Base-by-base conservation (phyloP, 2,888 invertebrate species). In the Ennomos fuscantarius region DNA sequence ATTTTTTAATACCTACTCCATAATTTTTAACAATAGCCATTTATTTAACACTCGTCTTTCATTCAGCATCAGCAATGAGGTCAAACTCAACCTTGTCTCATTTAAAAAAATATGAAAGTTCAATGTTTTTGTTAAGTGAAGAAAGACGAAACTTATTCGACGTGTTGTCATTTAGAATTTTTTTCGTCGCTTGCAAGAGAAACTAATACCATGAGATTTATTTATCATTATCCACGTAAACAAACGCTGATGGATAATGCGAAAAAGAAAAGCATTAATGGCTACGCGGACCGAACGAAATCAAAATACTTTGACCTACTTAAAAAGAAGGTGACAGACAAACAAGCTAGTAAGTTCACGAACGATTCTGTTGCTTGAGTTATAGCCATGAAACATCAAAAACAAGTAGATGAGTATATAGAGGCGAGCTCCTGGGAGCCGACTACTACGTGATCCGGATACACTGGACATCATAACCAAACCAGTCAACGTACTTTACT, bases 401-500 rank as follows among this genome's bases (percentile, higher is more conserved):
- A 87, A 84, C 80, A 87, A 85, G 79, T 78, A 81, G 81, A 86
- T 82, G 81, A 76, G 72, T 24, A 24, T 24, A 24, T 58, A 69
- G 77, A 78, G 81, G 76, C 77, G 76, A 82, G 68, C 83, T 81
- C 79, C 69, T 74, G 81, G 83, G 78, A 73, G 76, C 78, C 79
- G 76, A 74, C 72, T 67, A 70, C 62, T 79, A 87, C 88, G 88
- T 88, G 88, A 79, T 74, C 74, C 67, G 86, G 73, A 73, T 84
- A 78, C 81, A 68, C 69, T 67, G 74, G 78, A 74, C 81, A 79
- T 84, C 76, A 79, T 81, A 84, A 81, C 80, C 77, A 75, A 83
- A 81, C 79, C 78, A 77, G 81, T 81, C 82, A 80, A 82, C 79
- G 81, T 79, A 78, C 79, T 78, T 75, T 40, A 79, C 79, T 79